A percentile compares a stretch with the other conserved stretches of the same genome.
Conservation (phyloP, 2,797 vertebrate species). For the Danio tinwini region DNA sequence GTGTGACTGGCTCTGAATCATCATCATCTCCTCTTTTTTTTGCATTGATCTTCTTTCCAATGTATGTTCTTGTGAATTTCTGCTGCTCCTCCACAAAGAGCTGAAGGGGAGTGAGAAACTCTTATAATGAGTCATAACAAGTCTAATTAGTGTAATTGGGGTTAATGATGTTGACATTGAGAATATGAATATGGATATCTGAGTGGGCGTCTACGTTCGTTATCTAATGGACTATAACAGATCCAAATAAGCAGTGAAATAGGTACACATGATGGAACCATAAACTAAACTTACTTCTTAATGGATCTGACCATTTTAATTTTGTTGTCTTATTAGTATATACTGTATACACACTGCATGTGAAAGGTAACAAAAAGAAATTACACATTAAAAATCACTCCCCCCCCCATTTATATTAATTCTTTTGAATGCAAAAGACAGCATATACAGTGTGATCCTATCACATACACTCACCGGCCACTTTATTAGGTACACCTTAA, state of each 20-base stretch:
- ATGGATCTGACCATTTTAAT: not conserved
- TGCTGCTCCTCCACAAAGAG: not conserved
- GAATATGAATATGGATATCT: conserved; percentile 5
- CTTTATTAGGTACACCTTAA: too few relatives aligned
- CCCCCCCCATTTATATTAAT: not conserved
- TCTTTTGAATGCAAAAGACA: not conserved
- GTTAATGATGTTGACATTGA: conserved; percentile 37
- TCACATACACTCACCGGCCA: too few relatives aligned
- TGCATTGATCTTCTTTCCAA: conserved; percentile 15
- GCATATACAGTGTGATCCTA: not conserved
- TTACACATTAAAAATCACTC: not conserved
- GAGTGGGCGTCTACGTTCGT: conserved; percentile 22
- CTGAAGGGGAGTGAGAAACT: not conserved
- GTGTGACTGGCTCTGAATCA: not conserved
- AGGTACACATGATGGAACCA: not conserved
- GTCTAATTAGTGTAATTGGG: conserved; percentile 40
- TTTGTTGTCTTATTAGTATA: too few relatives aligned
- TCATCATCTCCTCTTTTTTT: not conserved
- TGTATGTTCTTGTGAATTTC: conserved; percentile 22
- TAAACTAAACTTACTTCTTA: not conserved
- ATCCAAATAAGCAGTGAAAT: not conserved
- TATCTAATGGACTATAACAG: not conserved
- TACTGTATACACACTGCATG: too few relatives aligned
- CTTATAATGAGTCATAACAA: conserved; percentile 9
- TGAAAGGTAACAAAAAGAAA: not conserved